Conservation (phyloP, 2,113 vertebrate species). For the Falcunculus frontatus region DNA sequence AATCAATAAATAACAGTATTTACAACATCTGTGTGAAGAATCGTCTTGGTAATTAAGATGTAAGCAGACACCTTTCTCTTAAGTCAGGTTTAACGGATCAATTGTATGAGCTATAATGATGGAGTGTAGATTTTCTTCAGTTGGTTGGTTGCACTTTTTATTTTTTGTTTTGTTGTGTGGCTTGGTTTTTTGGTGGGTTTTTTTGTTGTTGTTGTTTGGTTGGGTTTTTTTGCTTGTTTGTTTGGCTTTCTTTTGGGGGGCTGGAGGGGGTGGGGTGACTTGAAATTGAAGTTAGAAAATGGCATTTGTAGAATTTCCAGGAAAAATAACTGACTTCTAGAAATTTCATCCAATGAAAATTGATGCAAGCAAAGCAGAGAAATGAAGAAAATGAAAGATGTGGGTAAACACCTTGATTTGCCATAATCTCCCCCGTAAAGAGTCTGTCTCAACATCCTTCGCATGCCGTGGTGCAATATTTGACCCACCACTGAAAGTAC, state of each 20-base stretch:
- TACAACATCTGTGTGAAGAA: background rate
- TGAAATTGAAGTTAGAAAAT: background rate
- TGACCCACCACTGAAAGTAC: background rate
- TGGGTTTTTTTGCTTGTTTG: background rate
- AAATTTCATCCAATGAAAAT: background rate
- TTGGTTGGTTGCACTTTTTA: background rate
- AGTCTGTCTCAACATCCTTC: background rate
- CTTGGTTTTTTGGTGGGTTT: background rate
- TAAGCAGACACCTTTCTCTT: background rate
- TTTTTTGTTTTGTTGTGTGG: background rate
- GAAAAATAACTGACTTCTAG: background rate
- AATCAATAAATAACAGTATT: background rate
- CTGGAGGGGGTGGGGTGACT: accelerated
- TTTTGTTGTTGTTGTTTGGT: too few species aligned
- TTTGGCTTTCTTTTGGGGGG: accelerated
- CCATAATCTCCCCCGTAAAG: background rate
- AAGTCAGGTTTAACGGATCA: background rate
- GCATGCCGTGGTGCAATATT: background rate
- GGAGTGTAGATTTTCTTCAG: background rate
- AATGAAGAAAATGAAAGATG: background rate
- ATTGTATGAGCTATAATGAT: background rate
- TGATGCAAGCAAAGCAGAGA: background rate
- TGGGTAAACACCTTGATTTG: background rate
- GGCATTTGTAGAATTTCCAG: background rate
- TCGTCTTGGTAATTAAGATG: background rate